A percentile compares a stretch with the other conserved stretches of the same genome.
Conservation (phyloP, 2,113 vertebrate genomes). For the Gobius niger region DNA sequence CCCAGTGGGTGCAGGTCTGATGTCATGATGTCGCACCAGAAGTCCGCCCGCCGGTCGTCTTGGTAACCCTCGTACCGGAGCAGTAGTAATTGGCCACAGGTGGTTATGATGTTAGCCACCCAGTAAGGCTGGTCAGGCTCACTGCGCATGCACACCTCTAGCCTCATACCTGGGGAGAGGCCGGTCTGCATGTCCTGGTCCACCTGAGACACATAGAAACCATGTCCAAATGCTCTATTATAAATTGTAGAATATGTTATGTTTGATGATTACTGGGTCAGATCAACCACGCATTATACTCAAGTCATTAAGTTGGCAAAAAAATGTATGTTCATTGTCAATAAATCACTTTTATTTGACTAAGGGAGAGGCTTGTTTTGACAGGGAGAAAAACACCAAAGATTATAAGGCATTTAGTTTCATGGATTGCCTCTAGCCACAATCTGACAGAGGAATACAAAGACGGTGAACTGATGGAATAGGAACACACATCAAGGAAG, state of each 20-base stretch:
- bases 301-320: too few species aligned
- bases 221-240: background rate
- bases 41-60: conserved; percentile 93
- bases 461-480: too few species aligned
- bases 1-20: conserved; percentile 91
- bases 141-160: conserved; percentile 87
- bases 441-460: too few species aligned
- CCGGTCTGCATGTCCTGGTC: conserved; percentile 93
- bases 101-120: conserved; percentile 94
- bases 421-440: background rate
- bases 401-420: background rate
- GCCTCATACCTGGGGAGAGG: conserved; percentile 94
- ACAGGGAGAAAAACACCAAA: too few species aligned
- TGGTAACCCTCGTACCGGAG: conserved; percentile 93
- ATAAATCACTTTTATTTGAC: background rate
- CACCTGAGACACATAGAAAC: conserved; percentile 81
- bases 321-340: background rate
- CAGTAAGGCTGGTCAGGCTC: conserved; percentile 86
- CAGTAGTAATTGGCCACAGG: conserved; percentile 93
- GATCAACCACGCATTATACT: too few species aligned
- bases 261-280: background rate
- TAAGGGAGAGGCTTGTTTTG: background rate
- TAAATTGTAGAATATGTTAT: background rate
- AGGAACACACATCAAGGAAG: too few species aligned
- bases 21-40: conserved; percentile 96